phyloP scores from a whole-genome alignment of 2,888 invertebrate species.

The Meghimatium bilineatum region DNA sequence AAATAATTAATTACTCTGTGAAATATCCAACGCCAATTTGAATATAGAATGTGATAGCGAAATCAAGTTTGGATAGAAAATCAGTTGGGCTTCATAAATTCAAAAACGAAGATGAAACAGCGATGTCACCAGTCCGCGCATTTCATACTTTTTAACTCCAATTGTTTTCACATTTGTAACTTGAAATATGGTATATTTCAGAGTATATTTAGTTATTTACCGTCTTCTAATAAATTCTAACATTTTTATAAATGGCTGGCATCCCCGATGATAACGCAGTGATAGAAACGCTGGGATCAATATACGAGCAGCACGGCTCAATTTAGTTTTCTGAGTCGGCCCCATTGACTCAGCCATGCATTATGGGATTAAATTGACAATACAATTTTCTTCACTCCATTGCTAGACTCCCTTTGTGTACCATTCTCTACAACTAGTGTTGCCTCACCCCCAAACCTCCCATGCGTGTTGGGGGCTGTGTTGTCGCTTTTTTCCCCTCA shows the following conservation, averaged over 20 bases:
- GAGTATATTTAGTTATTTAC: too few relatives aligned
- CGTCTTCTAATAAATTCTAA: too few relatives aligned
- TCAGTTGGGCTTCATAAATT: background rate
- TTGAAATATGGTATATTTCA: background rate
- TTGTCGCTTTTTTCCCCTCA: too few relatives aligned
- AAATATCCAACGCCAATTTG: background rate
- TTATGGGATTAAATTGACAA: slow-evolving; percentile 48
- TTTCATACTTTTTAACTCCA: background rate
- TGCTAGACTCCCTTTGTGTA: background rate
- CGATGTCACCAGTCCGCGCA: background rate
- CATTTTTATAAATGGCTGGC: background rate
- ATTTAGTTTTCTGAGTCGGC: slow-evolving; percentile 33
- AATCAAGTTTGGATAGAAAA: background rate
- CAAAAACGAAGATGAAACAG: background rate
- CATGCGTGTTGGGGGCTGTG: too few relatives aligned
- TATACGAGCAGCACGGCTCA: slow-evolving; percentile 16
- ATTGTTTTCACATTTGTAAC: too few relatives aligned
- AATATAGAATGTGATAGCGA: background rate
- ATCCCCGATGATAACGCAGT: background rate
- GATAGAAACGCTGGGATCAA: slow-evolving; percentile 14
- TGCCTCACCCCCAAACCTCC: too few relatives aligned
- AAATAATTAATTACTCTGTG: background rate
- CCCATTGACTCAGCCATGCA: slow-evolving; percentile 44
- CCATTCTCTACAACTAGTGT: background rate
- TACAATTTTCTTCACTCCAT: slow-evolving; percentile 40